phyloP scores from a whole-genome alignment of 2,797 vertebrate species.

The Carcharodon carcharias region DNA sequence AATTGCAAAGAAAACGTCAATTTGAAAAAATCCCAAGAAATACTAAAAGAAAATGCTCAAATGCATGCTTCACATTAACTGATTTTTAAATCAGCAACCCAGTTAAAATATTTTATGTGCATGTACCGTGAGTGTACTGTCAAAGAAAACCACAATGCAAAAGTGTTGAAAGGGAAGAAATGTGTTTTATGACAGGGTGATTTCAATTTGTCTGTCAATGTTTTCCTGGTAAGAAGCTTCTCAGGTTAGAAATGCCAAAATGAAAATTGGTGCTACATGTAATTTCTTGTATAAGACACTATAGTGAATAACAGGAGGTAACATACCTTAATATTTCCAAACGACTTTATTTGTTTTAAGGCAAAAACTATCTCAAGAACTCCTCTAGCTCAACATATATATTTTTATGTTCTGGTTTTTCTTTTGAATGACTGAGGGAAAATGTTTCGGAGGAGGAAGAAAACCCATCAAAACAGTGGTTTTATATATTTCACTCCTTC shows the following conservation, averaged over 20 bases:
- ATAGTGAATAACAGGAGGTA: constrained; percentile 22
- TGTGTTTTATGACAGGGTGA: constrained; percentile 51
- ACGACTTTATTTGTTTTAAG: constrained; percentile 29
- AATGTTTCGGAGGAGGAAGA: constrained; percentile 49
- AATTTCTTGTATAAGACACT: constrained; percentile 41
- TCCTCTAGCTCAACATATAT: constrained; percentile 54
- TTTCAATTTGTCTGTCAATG: constrained; percentile 49
- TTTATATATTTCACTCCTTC: constrained; percentile 17
- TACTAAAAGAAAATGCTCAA: constrained; percentile 40
- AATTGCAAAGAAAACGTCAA: constrained; percentile 26
- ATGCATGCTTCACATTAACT: constrained; percentile 21
- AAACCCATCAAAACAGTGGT: background rate
- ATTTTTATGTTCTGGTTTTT: constrained; percentile 55
- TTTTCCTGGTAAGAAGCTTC: constrained; percentile 67
- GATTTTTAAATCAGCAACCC: background rate
- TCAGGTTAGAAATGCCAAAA: constrained; percentile 80
- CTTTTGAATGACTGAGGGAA: constrained; percentile 50
- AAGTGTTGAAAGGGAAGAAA: constrained; percentile 64
- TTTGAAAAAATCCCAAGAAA: constrained; percentile 43
- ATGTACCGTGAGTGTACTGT: constrained; percentile 40
- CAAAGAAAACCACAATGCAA: constrained; percentile 53
- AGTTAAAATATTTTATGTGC: constrained; percentile 29
- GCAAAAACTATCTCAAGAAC: constrained; percentile 24
- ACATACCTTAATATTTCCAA: constrained; percentile 28
- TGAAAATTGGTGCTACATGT: constrained; percentile 81